Conservation (phyloP, 2,797 vertebrate genomes). For the Bufotes viridis region DNA sequence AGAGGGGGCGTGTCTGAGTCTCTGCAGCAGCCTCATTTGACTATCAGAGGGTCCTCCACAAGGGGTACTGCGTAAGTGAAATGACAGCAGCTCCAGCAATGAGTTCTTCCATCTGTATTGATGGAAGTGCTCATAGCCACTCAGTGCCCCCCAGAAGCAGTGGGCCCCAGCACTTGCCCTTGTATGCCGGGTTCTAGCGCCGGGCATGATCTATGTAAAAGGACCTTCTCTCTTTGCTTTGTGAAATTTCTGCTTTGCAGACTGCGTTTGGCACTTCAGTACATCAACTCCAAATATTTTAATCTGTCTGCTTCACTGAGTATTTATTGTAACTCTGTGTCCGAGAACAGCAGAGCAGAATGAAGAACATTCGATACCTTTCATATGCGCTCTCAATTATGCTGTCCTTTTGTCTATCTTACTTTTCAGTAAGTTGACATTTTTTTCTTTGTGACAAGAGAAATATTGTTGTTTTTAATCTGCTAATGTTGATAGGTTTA, state of each 20-base stretch:
- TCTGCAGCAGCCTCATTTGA: no score
- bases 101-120: no score
- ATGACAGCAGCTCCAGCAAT: no score
- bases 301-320: neutral
- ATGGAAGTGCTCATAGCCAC: no score
- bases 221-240: neutral
- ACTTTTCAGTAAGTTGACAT: slow-evolving; percentile 7
- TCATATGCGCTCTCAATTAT: neutral
- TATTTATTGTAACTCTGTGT: neutral
- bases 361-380: neutral
- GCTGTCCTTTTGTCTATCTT: neutral
- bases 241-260: neutral
- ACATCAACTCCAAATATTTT: neutral
- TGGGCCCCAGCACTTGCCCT: no score
- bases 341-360: neutral
- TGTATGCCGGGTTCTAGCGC: no score
- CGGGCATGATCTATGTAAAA: no score
- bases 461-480: slow-evolving; percentile 46
- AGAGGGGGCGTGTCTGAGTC: no score
- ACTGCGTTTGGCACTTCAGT: neutral
- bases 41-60: no score
- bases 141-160: no score
- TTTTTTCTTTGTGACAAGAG: slow-evolving; percentile 25
- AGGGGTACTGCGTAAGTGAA: no score
- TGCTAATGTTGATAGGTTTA: slow-evolving; percentile 11